Evolutionary conservation across 2,888 invertebrate genomes (phyloP), one percentile per base, ranked within the genome.

Genomic region (Callyntrura guangdongensis): DNA sequence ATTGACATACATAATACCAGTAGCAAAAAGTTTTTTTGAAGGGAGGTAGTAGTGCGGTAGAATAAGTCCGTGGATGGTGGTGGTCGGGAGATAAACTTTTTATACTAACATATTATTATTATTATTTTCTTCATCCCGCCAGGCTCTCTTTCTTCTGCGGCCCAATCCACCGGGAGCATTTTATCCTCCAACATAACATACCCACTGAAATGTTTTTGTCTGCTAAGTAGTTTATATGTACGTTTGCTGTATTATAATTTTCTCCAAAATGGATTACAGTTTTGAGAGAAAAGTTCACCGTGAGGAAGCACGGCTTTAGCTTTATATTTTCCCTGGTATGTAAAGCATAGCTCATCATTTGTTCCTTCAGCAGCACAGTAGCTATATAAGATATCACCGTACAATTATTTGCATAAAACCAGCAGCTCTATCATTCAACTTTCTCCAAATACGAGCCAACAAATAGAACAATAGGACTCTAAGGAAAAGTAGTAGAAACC

Each of bases 401-500:
- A 72, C 45, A 47, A 72, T 79, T 79, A 79, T 81, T 81, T 81
- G 27, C 81, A 59, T 81, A 81, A 81, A 81, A 59, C 49, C 45
- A 49, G 25, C 53, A 53, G 53, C 17, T 49, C 74, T 12, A 36
- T 36, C 3, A 36, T 36, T 36, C 36, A 77, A 53, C 77, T 77
- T 9, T 4, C 45, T 49, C 45, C 47, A 25, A 56, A 77, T n/a
- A 77, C 53, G 14, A 53, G 53, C 22, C 22, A 53, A n/a, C 77
- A 53, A 25, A 12, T 25, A 53, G 49, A 59, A 86, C 86, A 86
- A 86, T 86, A 86, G 77, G 74, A 49, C 86, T 86, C 86, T 6
- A 49, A 86, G 86, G 77, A 77, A 25, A 61, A 74, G 45, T 36
- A 56, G 61, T n/a, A 25, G 56, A 53, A 53, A 25, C 74, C 74